A percentile compares a stretch with the other conserved stretches of the same genome.
phyloP scores from a whole-genome alignment of 2,797 vertebrate species.

The Rhadinocentrus ornatus region DNA sequence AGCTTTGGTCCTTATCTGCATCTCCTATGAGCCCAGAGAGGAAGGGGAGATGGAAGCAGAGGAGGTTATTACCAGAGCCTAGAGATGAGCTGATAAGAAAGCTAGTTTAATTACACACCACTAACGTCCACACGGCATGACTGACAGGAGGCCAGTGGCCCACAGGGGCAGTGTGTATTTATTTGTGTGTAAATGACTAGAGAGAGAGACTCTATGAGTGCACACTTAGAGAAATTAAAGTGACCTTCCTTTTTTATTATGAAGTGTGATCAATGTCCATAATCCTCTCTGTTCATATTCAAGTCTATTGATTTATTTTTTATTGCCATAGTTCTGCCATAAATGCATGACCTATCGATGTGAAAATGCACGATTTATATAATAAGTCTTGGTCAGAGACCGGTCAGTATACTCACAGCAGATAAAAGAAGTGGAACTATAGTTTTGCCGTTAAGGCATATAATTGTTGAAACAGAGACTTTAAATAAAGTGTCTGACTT shows the following conservation, averaged over 20 bases:
- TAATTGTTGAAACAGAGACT: slow-evolving; percentile 7
- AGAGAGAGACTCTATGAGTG: slow-evolving; percentile 25
- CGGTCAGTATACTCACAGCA: slow-evolving; percentile 25
- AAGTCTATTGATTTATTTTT: slow-evolving; percentile 68
- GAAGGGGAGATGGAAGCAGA: slow-evolving; percentile 69
- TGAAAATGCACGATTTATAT: slow-evolving; percentile 21
- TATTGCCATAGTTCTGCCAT: slow-evolving; percentile 33
- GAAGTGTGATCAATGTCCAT: slow-evolving; percentile 49
- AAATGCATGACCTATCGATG: slow-evolving; percentile 15
- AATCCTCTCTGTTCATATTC: slow-evolving; percentile 42
- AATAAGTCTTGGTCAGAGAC: slow-evolving; percentile 11
- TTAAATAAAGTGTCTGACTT: neutral
- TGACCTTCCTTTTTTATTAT: slow-evolving; percentile 59
- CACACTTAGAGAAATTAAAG: slow-evolving; percentile 65
- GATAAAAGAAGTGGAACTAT: neutral
- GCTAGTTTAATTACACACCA: slow-evolving; percentile 77
- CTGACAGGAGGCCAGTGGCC: slow-evolving; percentile 52
- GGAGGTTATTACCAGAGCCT: slow-evolving; percentile 77
- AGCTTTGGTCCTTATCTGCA: slow-evolving; percentile 57
- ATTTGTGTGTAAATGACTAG: slow-evolving; percentile 35
- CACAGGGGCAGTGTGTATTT: slow-evolving; percentile 48
- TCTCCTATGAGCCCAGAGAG: slow-evolving; percentile 58
- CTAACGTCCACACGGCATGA: slow-evolving; percentile 55
- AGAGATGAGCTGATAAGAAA: slow-evolving; percentile 78
- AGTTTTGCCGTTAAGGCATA: neutral